These are phyloP conservation scores for Thereva unica DNA, from an alignment of 2,888 invertebrate species.

Conservation along the genomic window DNA sequence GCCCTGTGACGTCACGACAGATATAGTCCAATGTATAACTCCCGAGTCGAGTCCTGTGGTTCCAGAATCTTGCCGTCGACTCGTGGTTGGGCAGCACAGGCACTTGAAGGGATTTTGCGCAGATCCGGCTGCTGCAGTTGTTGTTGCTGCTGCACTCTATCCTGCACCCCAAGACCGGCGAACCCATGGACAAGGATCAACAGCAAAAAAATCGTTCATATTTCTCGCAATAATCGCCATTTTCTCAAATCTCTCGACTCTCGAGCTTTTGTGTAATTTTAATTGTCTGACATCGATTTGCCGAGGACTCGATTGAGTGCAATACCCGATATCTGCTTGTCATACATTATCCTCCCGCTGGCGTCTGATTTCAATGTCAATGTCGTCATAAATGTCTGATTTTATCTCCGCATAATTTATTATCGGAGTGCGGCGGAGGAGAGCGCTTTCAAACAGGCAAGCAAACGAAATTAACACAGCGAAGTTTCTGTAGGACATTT, in stretches of 20 bases:
- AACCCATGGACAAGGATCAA: not conserved
- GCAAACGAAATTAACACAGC: slow-evolving; percentile 25
- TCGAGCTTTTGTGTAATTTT: not conserved
- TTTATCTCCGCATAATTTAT: slow-evolving; percentile 46
- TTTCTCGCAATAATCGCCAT: slow-evolving; percentile 1
- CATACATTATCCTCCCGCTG: slow-evolving; percentile 38
- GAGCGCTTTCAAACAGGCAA: slow-evolving; percentile 22
- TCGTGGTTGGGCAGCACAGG: slow-evolving; percentile 35
- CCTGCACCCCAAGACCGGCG: not conserved
- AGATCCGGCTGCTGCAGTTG: not conserved
- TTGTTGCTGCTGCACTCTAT: slow-evolving; percentile 7
- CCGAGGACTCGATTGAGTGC: slow-evolving; percentile 10
- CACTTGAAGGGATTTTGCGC: slow-evolving; percentile 37
- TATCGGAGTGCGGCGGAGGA: slow-evolving; percentile 30
- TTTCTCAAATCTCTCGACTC: slow-evolving; percentile 1
- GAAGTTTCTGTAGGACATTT: slow-evolving; percentile 11
- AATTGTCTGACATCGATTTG: slow-evolving; percentile 13
- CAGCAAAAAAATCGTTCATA: not conserved
- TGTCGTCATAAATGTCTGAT: slow-evolving; percentile 48
- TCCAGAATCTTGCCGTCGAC: slow-evolving; percentile 30
- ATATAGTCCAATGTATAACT: slow-evolving; percentile 30
- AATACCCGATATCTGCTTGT: slow-evolving; percentile 14
- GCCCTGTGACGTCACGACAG: slow-evolving; percentile 29
- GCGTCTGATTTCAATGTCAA: slow-evolving; percentile 46
- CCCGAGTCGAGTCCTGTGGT: slow-evolving; percentile 26